A percentile compares a stretch with the other conserved stretches of the same genome.
Conservation (phyloP, 2,888 invertebrate genomes). For the Pedicia rivosa region DNA sequence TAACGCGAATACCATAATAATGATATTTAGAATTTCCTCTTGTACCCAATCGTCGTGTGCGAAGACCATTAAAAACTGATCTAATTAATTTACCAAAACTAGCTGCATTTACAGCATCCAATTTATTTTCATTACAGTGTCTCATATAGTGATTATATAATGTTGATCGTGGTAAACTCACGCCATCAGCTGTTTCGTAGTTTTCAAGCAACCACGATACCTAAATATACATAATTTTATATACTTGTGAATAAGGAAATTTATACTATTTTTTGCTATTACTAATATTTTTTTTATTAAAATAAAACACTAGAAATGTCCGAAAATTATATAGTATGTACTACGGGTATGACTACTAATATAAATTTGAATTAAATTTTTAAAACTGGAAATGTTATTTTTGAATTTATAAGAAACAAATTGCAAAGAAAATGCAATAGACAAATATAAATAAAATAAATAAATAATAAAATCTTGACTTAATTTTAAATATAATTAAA, state of each 20-base stretch:
- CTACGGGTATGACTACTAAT: no score
- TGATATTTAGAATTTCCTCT: slow-evolving; percentile 98
- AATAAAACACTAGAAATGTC: no score
- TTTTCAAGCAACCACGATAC: slow-evolving; percentile 94
- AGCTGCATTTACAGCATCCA: slow-evolving; percentile 98
- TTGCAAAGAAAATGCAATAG: no score
- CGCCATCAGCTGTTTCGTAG: slow-evolving; percentile 93
- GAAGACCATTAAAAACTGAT: slow-evolving; percentile 90
- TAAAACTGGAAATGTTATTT: no score
- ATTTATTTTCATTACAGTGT: slow-evolving; percentile 82
- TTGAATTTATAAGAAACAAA: no score
- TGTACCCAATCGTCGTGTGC: slow-evolving; percentile 89
- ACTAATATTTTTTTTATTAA: no score
- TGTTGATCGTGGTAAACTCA: slow-evolving; percentile 84
- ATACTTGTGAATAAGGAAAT: no score
- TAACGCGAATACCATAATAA: slow-evolving; percentile 98
- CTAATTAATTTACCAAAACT: slow-evolving; percentile 98
- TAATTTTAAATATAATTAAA: no score
- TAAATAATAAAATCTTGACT: slow-evolving; percentile 7
- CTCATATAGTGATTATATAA: slow-evolving; percentile 93
- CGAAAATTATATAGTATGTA: no score
- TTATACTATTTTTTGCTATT: no score
- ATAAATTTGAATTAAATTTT: no score
- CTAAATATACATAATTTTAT: no score
- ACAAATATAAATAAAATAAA: neutral